These are phyloP conservation scores for Tapera naevia DNA, from an alignment of 2,797 vertebrate species.

Conservation along the genomic window DNA sequence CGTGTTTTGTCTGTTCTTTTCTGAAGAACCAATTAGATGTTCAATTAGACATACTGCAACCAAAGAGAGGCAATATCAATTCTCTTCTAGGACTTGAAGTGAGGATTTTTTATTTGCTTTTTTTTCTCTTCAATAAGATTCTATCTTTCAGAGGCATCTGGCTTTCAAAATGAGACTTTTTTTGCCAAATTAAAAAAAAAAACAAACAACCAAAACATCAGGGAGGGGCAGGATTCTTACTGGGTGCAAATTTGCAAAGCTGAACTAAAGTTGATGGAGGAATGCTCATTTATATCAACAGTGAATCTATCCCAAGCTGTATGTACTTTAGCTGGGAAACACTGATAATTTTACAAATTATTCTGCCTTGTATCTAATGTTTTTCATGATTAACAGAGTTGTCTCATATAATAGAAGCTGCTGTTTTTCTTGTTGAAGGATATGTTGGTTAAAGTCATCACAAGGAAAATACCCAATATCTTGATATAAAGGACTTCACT, in stretches of 20 bases:
- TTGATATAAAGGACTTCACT: constrained; percentile 30
- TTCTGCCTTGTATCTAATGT: background rate
- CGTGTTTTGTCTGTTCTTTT: constrained; percentile 5
- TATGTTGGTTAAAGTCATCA: constrained; percentile 1
- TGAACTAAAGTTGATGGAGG: background rate
- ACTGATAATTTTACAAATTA: background rate
- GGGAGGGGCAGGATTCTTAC: background rate
- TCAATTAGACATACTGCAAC: constrained; percentile 24
- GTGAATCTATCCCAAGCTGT: background rate
- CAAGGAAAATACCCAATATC: background rate
- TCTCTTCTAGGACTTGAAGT: background rate
- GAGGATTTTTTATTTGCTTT: background rate
- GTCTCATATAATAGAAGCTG: background rate
- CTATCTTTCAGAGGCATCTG: background rate
- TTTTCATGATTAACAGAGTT: constrained; percentile 38
- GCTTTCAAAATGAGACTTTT: background rate
- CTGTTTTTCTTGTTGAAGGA: constrained; percentile 23
- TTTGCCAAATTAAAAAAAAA: background rate
- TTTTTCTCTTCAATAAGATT: background rate
- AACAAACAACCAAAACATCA: background rate
- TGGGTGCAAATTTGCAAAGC: background rate
- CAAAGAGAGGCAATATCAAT: background rate
- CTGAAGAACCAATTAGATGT: constrained; percentile 41
- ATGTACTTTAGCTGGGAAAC: background rate
- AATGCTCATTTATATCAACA: background rate